Percentiles rank a stretch among this genome's conserved stretches.
Conservation (phyloP, 2,113 vertebrate species). For the Pantherophis guttatus region DNA sequence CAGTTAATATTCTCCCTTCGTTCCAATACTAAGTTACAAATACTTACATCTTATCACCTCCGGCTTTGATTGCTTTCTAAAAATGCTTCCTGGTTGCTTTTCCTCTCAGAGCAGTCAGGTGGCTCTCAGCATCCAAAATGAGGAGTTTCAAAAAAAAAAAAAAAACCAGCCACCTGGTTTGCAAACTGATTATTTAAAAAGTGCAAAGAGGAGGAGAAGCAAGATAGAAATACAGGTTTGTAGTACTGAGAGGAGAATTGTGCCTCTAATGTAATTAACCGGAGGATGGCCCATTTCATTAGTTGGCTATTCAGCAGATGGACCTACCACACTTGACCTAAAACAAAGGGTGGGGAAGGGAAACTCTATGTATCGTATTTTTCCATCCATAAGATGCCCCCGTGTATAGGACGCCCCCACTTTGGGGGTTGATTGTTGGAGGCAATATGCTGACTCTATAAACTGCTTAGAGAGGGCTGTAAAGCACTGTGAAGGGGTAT, state of each 20-base stretch:
- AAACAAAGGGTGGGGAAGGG: conserved; percentile 56
- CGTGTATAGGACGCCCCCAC: no score
- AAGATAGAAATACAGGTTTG: conserved; percentile 18
- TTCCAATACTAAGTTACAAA: conserved; percentile 45
- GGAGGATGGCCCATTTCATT: conserved; percentile 21
- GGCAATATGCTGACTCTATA: not conserved
- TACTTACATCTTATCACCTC: conserved; percentile 13
- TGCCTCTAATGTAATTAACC: conserved; percentile 52
- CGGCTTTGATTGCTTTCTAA: not conserved
- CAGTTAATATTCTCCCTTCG: conserved; percentile 11
- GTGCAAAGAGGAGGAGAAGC: not conserved
- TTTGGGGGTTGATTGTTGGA: not conserved
- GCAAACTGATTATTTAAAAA: conserved; percentile 35
- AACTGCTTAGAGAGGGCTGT: not conserved
- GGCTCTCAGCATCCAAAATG: conserved; percentile 41
- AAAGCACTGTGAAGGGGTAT: not conserved
- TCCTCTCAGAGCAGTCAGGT: not conserved
- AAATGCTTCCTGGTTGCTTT: conserved; percentile 32
- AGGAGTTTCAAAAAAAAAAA: conserved; percentile 12
- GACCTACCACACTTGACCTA: conserved; percentile 32
- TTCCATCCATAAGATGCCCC: no score
- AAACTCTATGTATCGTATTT: conserved; percentile 34
- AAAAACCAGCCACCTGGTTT: not conserved
- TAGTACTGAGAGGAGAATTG: not conserved
- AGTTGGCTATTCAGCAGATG: conserved; percentile 52